Evolutionary conservation across 1,140 invertebrate genomes (phyloP).

Genomic region (Bombus confusus): DNA sequence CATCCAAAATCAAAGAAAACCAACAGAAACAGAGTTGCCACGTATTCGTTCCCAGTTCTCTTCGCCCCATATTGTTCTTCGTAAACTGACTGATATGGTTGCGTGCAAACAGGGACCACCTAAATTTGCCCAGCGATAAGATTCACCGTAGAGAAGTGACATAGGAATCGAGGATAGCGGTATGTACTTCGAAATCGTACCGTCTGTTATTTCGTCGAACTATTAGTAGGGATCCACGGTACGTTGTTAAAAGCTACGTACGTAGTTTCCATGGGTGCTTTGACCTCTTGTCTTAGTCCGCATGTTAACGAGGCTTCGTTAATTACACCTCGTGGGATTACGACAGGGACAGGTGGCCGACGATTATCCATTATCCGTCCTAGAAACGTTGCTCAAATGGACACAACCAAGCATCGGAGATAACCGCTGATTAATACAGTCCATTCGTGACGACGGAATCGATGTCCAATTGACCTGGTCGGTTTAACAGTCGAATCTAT

Average conservation of each 20-base stretch:
- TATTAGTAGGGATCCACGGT: slow-evolving; percentile 6
- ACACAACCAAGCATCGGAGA: slow-evolving; percentile 50
- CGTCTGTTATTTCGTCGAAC: slow-evolving; percentile 5
- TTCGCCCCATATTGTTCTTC: neutral
- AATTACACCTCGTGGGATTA: slow-evolving; percentile 72
- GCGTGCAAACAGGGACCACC: neutral
- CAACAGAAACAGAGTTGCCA: neutral
- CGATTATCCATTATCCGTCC: slow-evolving; percentile 66
- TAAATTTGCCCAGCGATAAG: slow-evolving; percentile 14
- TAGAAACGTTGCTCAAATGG: slow-evolving; percentile 57
- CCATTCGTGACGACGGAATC: slow-evolving; percentile 38
- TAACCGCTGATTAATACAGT: slow-evolving; percentile 67
- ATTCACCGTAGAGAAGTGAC: slow-evolving; percentile 3
- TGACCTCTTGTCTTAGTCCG: slow-evolving; percentile 57
- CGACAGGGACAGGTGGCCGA: slow-evolving; percentile 70
- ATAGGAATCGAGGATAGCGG: neutral
- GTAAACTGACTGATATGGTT: neutral
- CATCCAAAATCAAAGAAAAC: neutral
- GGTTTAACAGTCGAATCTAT: neutral
- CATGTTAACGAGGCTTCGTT: slow-evolving; percentile 68
- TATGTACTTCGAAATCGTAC: neutral
- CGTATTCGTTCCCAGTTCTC: neutral
- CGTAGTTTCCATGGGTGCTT: slow-evolving; percentile 61
- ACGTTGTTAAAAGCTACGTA: slow-evolving; percentile 37
- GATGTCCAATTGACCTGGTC: slow-evolving; percentile 28